Conservation (phyloP, 2,113 vertebrate species). For the Accipiter virgatus region DNA sequence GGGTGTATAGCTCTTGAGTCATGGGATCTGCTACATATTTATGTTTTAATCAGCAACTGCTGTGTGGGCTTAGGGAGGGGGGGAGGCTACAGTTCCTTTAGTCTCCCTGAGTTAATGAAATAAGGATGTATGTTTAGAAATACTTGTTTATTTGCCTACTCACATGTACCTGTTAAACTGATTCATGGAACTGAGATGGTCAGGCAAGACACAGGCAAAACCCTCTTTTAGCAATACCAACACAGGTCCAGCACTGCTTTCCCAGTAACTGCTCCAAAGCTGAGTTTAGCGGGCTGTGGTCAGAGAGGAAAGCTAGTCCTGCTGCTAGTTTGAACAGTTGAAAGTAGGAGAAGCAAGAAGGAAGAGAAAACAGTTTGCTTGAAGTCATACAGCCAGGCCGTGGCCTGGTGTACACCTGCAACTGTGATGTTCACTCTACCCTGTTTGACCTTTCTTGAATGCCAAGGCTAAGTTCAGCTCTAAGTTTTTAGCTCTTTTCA, state of each 20-base stretch:
- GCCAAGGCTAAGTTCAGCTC: background rate
- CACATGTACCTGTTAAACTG: background rate
- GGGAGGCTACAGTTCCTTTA: background rate
- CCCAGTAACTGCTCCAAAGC: background rate
- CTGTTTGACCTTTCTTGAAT: background rate
- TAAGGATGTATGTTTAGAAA: background rate
- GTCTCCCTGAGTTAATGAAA: background rate
- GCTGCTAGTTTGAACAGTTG: background rate
- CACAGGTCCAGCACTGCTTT: background rate
- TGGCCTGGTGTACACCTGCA: background rate
- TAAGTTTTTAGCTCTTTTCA: background rate
- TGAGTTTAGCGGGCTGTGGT: background rate
- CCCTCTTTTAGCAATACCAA: background rate
- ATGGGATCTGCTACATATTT: background rate
- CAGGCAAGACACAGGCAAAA: background rate
- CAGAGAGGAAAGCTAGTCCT: background rate
- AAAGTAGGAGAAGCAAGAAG: background rate
- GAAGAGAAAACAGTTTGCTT: background rate
- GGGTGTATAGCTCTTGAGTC: background rate
- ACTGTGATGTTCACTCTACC: background rate
- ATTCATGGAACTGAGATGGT: fast-evolving
- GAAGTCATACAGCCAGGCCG: background rate
- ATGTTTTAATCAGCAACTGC: background rate
- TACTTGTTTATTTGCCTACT: background rate
- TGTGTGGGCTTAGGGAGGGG: background rate